These are phyloP conservation scores for Fundulus diaphanus DNA, from an alignment of 2,797 vertebrate species.

Conservation along the genomic window DNA sequence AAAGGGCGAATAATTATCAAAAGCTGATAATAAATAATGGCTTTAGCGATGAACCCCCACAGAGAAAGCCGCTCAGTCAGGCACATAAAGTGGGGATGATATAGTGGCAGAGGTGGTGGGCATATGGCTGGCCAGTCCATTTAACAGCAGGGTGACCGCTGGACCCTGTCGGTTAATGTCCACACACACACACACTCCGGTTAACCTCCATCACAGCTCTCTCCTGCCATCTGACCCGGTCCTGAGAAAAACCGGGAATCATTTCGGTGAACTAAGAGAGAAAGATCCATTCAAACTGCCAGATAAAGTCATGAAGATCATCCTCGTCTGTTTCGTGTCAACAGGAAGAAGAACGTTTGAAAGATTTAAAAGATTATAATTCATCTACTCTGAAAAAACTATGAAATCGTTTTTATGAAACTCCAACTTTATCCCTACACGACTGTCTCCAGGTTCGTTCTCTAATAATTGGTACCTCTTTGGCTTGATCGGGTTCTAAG, in stretches of 20 bases:
- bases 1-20: background rate
- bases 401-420: background rate
- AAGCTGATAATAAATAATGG: background rate
- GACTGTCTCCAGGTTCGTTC: background rate
- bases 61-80: conserved; percentile 25
- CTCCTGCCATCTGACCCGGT: conserved; percentile 31
- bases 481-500: background rate
- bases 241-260: background rate
- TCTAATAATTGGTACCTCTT: background rate
- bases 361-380: background rate
- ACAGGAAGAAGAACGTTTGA: background rate
- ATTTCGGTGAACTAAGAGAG: background rate
- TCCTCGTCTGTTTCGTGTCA: background rate
- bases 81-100: conserved; percentile 75
- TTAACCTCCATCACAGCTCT: conserved; percentile 29
- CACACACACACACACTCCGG: conserved; percentile 61
- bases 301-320: background rate
- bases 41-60: background rate
- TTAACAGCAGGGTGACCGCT: conserved; percentile 83
- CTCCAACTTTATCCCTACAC: background rate
- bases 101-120: conserved; percentile 76
- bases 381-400: background rate
- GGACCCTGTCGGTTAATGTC: conserved; percentile 86
- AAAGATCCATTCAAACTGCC: background rate
- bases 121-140: conserved; percentile 86